These are phyloP conservation scores for Eumerus sabulonum DNA, from an alignment of 2,888 invertebrate species.

Conservation along the genomic window DNA sequence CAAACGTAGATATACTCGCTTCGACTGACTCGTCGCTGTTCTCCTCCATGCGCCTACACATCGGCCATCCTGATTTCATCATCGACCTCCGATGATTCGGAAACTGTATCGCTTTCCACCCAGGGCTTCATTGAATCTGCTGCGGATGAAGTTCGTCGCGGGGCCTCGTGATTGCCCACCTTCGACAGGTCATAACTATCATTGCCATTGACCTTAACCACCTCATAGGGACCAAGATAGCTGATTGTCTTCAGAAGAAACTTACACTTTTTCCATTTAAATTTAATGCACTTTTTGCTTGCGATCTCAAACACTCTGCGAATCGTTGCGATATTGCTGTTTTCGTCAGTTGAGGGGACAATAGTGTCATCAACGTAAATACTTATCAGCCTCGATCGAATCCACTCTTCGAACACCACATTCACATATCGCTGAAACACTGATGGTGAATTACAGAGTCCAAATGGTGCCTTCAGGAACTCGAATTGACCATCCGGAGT, in stretches of 20 bases:
- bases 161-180: conserved; percentile 20
- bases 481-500: background rate
- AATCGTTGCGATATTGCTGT: background rate
- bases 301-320: background rate
- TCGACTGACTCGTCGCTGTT: too few species aligned
- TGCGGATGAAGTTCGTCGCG: conserved; percentile 10
- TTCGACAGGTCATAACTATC: conserved; percentile 21
- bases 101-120: background rate
- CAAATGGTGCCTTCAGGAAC: background rate
- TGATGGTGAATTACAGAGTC: conserved; percentile 3
- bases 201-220: too few species aligned
- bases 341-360: background rate
- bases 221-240: conserved; percentile 18
- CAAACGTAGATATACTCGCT: too few species aligned
- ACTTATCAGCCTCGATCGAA: background rate
- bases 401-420: background rate
- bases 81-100: conserved; percentile 1
- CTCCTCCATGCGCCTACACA: too few species aligned
- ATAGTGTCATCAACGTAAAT: conserved; percentile 6
- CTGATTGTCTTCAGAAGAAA: background rate
- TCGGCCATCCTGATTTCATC: too few species aligned
- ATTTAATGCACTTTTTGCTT: background rate
- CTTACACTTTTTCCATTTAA: conserved; percentile 6
- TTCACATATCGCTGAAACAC: conserved; percentile 6
- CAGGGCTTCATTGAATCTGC: conserved; percentile 36